These are phyloP conservation scores for Abrostola tripartita DNA, from an alignment of 2,888 invertebrate species.

Conservation along the genomic window DNA sequence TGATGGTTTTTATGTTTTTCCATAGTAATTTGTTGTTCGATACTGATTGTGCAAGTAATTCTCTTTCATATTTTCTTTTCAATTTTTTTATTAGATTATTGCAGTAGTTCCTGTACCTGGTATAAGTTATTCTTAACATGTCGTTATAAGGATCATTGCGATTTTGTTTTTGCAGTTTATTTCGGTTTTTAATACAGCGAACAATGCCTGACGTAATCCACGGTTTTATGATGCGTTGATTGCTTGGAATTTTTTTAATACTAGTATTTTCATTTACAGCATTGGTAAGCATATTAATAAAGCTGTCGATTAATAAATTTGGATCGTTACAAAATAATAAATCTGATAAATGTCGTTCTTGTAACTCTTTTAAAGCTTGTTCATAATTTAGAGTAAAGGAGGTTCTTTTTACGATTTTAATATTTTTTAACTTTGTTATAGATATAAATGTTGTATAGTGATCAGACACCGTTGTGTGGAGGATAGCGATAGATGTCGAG, in stretches of 20 bases:
- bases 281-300: not conserved
- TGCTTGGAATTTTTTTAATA: too few relatives aligned
- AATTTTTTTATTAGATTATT: slow-evolving; percentile 17
- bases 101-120: slow-evolving; percentile 13
- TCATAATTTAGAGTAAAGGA: not conserved
- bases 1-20: too few relatives aligned
- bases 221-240: too few relatives aligned
- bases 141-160: slow-evolving; percentile 9
- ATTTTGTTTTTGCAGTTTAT: slow-evolving; percentile 7
- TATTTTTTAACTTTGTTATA: not conserved
- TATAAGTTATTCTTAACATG: slow-evolving; percentile 14
- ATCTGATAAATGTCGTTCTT: not conserved
- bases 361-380: slow-evolving; percentile 3
- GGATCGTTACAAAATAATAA: slow-evolving; percentile 2
- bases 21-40: too few relatives aligned
- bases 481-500: not conserved
- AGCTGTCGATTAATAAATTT: not conserved
- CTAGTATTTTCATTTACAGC: not conserved
- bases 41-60: slow-evolving; percentile 3
- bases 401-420: not conserved
- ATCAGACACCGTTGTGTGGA: not conserved
- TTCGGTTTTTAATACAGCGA: too few relatives aligned
- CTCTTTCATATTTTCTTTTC: slow-evolving; percentile 14
- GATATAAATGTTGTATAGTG: too few relatives aligned
- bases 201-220: too few relatives aligned